A percentile compares a stretch with the other conserved stretches of the same genome.
phyloP scores from a whole-genome alignment of 2,888 invertebrate species.

The Acleris sparsana region DNA sequence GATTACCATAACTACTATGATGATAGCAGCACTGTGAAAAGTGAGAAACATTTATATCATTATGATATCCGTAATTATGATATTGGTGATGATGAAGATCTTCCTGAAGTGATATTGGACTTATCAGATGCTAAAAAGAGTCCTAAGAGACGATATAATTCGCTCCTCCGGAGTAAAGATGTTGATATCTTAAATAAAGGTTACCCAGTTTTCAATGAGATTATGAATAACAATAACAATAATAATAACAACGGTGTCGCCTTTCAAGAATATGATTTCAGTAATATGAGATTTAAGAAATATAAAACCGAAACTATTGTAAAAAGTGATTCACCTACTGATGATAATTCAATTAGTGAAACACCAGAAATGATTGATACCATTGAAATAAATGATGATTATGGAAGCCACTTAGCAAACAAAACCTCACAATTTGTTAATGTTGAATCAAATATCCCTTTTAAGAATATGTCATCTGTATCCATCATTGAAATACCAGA shows the following conservation, averaged over 20 bases:
- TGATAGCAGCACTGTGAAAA: slow-evolving; percentile 40
- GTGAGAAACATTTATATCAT: slow-evolving; percentile 52
- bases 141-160: background rate
- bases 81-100: slow-evolving; percentile 41
- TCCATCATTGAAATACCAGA: slow-evolving; percentile 23
- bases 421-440: slow-evolving; percentile 46
- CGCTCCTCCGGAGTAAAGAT: background rate
- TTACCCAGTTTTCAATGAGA: slow-evolving; percentile 10
- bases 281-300: slow-evolving; percentile 20
- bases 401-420: background rate
- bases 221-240: slow-evolving; percentile 22
- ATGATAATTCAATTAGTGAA: background rate
- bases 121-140: slow-evolving; percentile 31
- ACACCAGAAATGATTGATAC: background rate
- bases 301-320: background rate
- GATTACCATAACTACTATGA: slow-evolving; percentile 15
- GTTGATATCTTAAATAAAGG: background rate
- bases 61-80: slow-evolving; percentile 27
- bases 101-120: slow-evolving; percentile 45
- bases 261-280: background rate
- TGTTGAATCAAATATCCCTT: slow-evolving; percentile 46
- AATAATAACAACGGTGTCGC: background rate
- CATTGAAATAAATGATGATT: slow-evolving; percentile 7
- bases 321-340: background rate
- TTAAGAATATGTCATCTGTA: background rate